A percentile compares a stretch with the other conserved stretches of the same genome.
Conservation (phyloP, 2,113 vertebrate species). For the Raja brachyura region DNA sequence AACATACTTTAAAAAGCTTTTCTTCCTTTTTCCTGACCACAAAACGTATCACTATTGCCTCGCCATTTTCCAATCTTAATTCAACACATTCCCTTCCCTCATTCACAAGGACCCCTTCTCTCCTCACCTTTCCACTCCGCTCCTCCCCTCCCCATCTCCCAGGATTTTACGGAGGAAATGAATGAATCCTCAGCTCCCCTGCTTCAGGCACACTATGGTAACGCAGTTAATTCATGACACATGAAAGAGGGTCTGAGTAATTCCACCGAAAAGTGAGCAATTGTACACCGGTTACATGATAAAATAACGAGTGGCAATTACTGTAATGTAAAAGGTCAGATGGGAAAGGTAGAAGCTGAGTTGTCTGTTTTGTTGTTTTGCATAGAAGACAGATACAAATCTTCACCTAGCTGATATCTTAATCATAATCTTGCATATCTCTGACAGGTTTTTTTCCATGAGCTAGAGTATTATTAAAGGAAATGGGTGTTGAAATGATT, state of each 20-base stretch:
- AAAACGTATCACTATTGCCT: not conserved
- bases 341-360: not conserved
- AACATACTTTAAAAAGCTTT: not conserved
- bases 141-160: not conserved
- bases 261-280: not conserved
- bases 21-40: not conserved
- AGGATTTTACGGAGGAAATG: not conserved
- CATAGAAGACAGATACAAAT: conserved; percentile 24
- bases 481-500: not conserved
- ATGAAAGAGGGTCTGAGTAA: not conserved
- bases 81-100: not conserved
- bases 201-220: not conserved
- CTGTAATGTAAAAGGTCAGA: not conserved
- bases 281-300: not conserved
- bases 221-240: not conserved
- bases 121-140: not conserved
- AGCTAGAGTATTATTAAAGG: not conserved
- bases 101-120: too few relatives aligned
- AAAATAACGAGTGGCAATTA: conserved; percentile 2
- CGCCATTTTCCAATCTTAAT: not conserved
- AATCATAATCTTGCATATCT: not conserved
- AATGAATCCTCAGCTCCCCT: not conserved
- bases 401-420: not conserved
- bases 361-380: conserved; percentile 32
- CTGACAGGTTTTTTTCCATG: not conserved